Evolutionary conservation across 2,888 invertebrate species (phyloP), one percentile per base, ranked within the genome.

Genomic region (Pterobdella sp.): DNA sequence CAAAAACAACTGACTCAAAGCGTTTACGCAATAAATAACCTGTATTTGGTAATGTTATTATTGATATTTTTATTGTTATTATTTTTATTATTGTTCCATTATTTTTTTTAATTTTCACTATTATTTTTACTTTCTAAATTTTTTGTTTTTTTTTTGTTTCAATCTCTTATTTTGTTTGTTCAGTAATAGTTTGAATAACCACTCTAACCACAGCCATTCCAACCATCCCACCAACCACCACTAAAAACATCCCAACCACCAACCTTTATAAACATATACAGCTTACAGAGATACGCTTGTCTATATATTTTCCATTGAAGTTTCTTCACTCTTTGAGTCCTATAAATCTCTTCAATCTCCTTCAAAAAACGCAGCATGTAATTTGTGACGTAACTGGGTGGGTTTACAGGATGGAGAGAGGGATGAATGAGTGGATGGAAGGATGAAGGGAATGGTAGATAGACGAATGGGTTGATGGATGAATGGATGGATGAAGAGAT

Each of bases 251-350:
- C n/a, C n/a, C n/a, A n/a, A n/a, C n/a, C n/a, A n/a, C 4, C 18
- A 56, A 73, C 60, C 69, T 76, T 76, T n/a, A 75, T 71, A 67
- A 73, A 80, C 76, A 84, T 79, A 77, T 85, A 86, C 68, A 85
- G 80, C n/a, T 82, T 79, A n/a, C 84, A 81, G 32, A 86, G 81
- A 76, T 84, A 85, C 76, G 84, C 84, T 35, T 85, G 85, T 74
- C 82, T 82, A 14, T 82, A 79, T 32, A 80, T 78, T 74, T 81
- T 81, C 76, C 80, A 81, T 72, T 80, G 56, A 1, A 60, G 37
- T 35, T 75, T 74, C 52, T 66, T 81, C 68, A 42, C 35, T 29
- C 35, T 56, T 3, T 74, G 42, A 1, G 37, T 26, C 63, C 66
- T 69, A 34, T 37, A 78, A 34, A 81, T 78, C 65, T 80, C 79